Evolutionary conservation across 1,140 invertebrate species (phyloP), one percentile per base, ranked within the genome.

Genomic region (Drosophila pallidifrons): DNA sequence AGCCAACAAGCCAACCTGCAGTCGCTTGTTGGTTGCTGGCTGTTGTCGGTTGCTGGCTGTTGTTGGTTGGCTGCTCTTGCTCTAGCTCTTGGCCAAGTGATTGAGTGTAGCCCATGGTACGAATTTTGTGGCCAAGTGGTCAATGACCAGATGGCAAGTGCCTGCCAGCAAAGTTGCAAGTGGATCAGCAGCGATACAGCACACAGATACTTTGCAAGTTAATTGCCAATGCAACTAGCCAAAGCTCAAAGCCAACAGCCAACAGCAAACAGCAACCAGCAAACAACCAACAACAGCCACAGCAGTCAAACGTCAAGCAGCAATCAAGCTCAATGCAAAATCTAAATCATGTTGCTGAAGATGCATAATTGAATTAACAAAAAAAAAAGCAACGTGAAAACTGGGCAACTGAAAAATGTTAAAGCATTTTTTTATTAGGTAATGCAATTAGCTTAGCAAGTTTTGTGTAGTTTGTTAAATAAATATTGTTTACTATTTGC

Each of bases 91-190:
- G 49, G 20, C 49, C 46, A 47, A 47, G 16, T 47, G 46, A 47
- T 47, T 47, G 46, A 47, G 46, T 47, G 46, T 47, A 8, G 46
- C 54, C 35, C 35, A 64, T 52, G 28, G 47, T 25, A 49, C 32
- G 32, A 32, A 49, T 47, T 51, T 51, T 63, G 38, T 54, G 35
- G 61, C 49, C 57, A 45, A 59, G 57, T 28, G 35, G 41, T 43
- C 51, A 46, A 55, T 43, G 49, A 32, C n/a, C 45, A 49, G 41
- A n/a, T 43, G 41, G 41, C 41, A 43, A 43, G 41, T 43, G 41
- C 11, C 60, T 13, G 46, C 11, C 32, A 51, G 46, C 16, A 64
- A 64, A 41, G 32, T 51, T 52, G n/a, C 60, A 51, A 35, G 16
- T 10, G 30, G 16, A 51, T 64, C 61, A 41, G 52, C 38, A 57